Percentiles rank a stretch among this genome's conserved stretches.
These are phyloP conservation scores for Mastomys coucha DNA, from an alignment of 2,113 vertebrate species.

Conservation along the genomic window DNA sequence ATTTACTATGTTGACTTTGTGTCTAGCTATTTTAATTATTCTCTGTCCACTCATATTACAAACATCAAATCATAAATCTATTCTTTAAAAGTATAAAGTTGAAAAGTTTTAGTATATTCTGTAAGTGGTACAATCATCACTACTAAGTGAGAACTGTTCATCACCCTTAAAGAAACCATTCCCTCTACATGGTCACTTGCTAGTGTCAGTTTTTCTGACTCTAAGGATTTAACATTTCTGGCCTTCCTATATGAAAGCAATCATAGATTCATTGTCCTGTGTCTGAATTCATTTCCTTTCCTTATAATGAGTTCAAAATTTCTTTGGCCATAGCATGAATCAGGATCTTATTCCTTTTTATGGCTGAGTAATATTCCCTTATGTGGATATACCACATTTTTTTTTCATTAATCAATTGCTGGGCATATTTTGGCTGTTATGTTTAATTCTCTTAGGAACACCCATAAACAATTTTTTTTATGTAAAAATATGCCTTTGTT, in stretches of 20 bases:
- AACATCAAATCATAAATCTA: background rate
- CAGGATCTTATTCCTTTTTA: background rate
- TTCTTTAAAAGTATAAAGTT: background rate
- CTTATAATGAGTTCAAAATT: background rate
- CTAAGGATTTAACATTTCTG: background rate
- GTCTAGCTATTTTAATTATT: background rate
- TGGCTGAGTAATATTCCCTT: background rate
- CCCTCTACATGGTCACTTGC: background rate
- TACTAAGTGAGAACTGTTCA: background rate
- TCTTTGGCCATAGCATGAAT: background rate
- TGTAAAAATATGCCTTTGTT: background rate
- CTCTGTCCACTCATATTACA: background rate
- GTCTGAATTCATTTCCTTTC: background rate
- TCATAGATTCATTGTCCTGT: background rate
- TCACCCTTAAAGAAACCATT: background rate
- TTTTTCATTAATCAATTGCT: background rate
- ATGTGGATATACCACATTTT: background rate
- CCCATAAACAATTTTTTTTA: background rate
- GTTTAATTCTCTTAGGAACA: background rate
- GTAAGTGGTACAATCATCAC: background rate
- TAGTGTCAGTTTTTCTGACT: background rate
- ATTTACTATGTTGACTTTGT: background rate
- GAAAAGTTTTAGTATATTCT: background rate
- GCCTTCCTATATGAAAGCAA: background rate
- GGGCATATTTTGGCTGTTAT: background rate